Percentiles rank a stretch among this genome's conserved stretches.
Conservation (phyloP, 2,888 invertebrate species). For the Mythimna ferrago region DNA sequence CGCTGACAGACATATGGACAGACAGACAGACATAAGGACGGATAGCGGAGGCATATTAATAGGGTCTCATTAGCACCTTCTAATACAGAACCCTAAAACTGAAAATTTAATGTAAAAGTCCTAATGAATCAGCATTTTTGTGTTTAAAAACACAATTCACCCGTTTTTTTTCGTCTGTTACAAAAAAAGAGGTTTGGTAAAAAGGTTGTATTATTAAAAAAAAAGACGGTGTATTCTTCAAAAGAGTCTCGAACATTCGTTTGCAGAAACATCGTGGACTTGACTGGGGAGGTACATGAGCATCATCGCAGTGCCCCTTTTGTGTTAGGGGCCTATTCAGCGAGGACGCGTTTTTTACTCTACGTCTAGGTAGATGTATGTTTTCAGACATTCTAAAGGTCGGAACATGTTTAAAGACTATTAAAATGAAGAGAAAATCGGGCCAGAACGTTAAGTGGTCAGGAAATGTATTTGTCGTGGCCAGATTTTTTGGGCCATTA, state of each 20-base stretch:
- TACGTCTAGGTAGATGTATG: constrained; percentile 6
- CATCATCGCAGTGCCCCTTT: constrained; percentile 57
- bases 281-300: constrained; percentile 48
- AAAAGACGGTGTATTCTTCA: constrained; percentile 46
- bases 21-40: no score
- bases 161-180: neutral
- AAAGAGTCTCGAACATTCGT: constrained; percentile 61
- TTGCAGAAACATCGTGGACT: constrained; percentile 33
- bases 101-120: neutral
- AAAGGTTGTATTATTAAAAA: constrained; percentile 35
- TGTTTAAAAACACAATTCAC: constrained; percentile 34
- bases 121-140: constrained; percentile 18
- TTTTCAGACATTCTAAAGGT: constrained; percentile 19
- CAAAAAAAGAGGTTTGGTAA: constrained; percentile 17
- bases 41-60: no score
- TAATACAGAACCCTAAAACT: no score
- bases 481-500: no score
- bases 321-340: constrained; percentile 56
- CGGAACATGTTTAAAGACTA: constrained; percentile 19
- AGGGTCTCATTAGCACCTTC: no score
- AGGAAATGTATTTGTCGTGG: no score
- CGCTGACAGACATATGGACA: no score
- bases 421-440: constrained; percentile 8
- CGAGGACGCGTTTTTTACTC: constrained; percentile 48
- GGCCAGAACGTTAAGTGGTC: neutral